Percentiles rank a stretch among this genome's conserved stretches.
Conservation (phyloP, 2,113 vertebrate species). For the Furnarius figulus region DNA sequence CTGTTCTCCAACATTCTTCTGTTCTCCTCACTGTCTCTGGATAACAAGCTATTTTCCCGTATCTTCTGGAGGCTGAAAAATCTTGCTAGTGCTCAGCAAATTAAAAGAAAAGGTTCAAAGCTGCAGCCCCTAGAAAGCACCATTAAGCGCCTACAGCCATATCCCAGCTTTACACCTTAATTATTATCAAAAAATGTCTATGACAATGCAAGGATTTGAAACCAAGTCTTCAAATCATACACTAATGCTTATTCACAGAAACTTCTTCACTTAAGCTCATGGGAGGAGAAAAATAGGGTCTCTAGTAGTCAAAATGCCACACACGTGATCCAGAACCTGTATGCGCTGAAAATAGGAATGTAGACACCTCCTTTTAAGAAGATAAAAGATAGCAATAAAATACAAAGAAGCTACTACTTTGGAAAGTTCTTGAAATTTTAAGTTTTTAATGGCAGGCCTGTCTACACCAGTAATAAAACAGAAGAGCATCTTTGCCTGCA, state of each 20-base stretch:
- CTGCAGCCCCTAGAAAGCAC: not conserved
- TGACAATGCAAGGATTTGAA: not conserved
- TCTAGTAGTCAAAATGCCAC: not conserved
- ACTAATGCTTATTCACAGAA: not conserved
- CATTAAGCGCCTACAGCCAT: not conserved
- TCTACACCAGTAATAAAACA: not conserved
- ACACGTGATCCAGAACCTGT: not conserved
- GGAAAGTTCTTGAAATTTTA: not conserved
- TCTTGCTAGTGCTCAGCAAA: not conserved
- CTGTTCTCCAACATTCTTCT: not conserved
- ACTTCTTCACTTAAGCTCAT: not conserved
- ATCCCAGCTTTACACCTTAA: not conserved
- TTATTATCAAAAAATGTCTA: not conserved
- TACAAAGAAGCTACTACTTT: not conserved
- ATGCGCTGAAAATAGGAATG: fast-evolving
- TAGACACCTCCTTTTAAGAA: not conserved
- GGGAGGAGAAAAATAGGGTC: not conserved
- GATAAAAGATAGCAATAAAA: not conserved
- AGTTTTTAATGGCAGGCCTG: not conserved
- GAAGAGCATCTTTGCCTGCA: not conserved
- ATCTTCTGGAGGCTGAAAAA: not conserved
- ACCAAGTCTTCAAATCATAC: not conserved
- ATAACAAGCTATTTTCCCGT: not conserved
- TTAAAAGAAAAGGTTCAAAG: not conserved
- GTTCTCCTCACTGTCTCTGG: not conserved